phyloP scores from a whole-genome alignment of 2,113 vertebrate genomes.

The Scartelaos histophorus region DNA sequence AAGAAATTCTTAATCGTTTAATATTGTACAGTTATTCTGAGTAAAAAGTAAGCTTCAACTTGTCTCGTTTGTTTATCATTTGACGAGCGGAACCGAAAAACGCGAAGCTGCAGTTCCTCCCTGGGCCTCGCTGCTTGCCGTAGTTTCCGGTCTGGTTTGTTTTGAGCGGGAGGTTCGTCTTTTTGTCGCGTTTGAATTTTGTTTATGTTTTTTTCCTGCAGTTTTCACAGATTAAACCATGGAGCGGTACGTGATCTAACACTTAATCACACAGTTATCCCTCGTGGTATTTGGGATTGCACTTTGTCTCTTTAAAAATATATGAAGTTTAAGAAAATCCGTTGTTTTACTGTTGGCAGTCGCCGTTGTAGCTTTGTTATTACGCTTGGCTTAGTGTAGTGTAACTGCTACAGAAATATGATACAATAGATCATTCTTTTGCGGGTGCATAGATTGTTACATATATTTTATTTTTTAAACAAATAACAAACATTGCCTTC shows the following conservation, averaged over 20 bases:
- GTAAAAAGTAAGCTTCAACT: too few relatives aligned
- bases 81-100: not conserved
- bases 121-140: not conserved
- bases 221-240: slow-evolving; percentile 12
- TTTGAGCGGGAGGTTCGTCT: slow-evolving; percentile 48
- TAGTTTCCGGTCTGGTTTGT: slow-evolving; percentile 16
- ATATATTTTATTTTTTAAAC: too few relatives aligned
- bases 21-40: too few relatives aligned
- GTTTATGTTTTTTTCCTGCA: not conserved
- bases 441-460: too few relatives aligned
- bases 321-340: not conserved
- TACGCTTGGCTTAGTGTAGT: not conserved
- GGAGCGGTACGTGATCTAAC: slow-evolving; percentile 64
- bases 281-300: not conserved
- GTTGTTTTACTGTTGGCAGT: not conserved
- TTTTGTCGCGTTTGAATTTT: not conserved
- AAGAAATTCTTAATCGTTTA: too few relatives aligned
- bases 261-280: not conserved
- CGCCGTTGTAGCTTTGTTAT: not conserved
- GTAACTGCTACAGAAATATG: too few relatives aligned
- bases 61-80: not conserved
- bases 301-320: not conserved
- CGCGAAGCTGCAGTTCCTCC: not conserved
- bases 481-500: too few relatives aligned
- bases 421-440: too few relatives aligned